Evolutionary conservation across 53 echinoderm and acorn worm species (phyloP).

Genomic region (Hippasteria phrygiana): DNA sequence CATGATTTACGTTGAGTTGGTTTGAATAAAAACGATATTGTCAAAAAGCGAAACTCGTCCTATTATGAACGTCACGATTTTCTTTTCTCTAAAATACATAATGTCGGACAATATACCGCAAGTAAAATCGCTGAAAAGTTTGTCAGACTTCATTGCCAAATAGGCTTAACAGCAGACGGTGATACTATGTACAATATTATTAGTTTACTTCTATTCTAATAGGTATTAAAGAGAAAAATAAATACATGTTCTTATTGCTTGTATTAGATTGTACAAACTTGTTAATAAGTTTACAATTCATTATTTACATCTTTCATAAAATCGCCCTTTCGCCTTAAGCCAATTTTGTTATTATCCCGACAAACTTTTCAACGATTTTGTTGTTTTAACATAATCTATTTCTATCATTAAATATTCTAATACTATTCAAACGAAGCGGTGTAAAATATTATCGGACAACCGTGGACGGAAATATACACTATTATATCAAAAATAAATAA

Average conservation of each 20-base stretch:
- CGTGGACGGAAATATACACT: background rate
- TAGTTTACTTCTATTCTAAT: constrained; percentile 10
- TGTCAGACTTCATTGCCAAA: constrained; percentile 12
- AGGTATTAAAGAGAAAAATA: constrained; percentile 24
- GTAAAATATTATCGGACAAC: background rate
- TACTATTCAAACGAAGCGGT: constrained; percentile 35
- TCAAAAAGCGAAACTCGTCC: background rate
- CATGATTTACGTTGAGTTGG: background rate
- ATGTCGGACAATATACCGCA: background rate
- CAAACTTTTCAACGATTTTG: constrained; percentile 16
- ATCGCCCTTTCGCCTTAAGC: background rate
- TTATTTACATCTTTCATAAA: constrained; percentile 47
- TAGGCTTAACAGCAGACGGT: background rate
- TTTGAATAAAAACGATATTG: background rate
- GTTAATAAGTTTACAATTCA: constrained; percentile 31
- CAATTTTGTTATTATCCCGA: background rate
- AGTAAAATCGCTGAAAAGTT: constrained; percentile 25
- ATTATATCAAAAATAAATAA: background rate
- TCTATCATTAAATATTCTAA: background rate
- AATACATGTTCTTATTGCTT: constrained; percentile 51
- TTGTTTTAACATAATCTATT: background rate
- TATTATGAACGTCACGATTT: constrained; percentile 13
- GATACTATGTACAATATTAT: constrained; percentile 30
- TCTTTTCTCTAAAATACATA: background rate
- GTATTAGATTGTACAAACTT: constrained; percentile 56